Percentiles rank a stretch among this genome's conserved stretches.
phyloP scores from a whole-genome alignment of 2,888 invertebrate genomes.

The Drosophila mimetica region DNA sequence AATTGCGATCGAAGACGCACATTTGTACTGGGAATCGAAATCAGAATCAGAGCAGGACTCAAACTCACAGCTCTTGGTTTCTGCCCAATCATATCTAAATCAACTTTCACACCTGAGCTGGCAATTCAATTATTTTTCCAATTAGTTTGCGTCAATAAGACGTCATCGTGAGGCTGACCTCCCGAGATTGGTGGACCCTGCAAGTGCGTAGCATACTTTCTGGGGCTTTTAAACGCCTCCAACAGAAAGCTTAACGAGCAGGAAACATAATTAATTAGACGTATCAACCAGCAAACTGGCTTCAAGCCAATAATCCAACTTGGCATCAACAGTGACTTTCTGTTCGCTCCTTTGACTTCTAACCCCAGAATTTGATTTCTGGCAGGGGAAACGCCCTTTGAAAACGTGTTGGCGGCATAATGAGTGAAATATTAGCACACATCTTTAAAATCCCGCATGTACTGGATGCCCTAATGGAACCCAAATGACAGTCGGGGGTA shows the following conservation, averaged over 20 bases:
- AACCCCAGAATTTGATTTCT: slow-evolving; percentile 4
- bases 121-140: slow-evolving; percentile 63
- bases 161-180: not conserved
- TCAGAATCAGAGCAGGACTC: not conserved
- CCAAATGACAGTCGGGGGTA: not conserved
- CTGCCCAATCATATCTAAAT: slow-evolving; percentile 24
- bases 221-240: slow-evolving; percentile 12
- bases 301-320: slow-evolving; percentile 35
- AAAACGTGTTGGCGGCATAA: slow-evolving; percentile 54
- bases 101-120: slow-evolving; percentile 60
- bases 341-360: slow-evolving; percentile 22
- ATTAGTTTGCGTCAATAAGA: slow-evolving; percentile 43
- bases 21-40: not conserved
- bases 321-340: slow-evolving; percentile 15
- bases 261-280: slow-evolving; percentile 59
- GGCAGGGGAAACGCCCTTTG: slow-evolving; percentile 28
- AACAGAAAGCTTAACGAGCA: slow-evolving; percentile 10
- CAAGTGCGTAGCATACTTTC: slow-evolving; percentile 39
- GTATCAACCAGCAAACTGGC: slow-evolving; percentile 11
- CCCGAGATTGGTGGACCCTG: not conserved
- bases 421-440: slow-evolving; percentile 52
- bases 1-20: slow-evolving; percentile 19
- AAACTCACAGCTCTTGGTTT: not conserved
- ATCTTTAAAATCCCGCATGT: slow-evolving; percentile 11
- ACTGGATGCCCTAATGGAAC: slow-evolving; percentile 10